phyloP scores from a whole-genome alignment of 2,888 invertebrate genomes.

The Heterodera filipjevi region DNA sequence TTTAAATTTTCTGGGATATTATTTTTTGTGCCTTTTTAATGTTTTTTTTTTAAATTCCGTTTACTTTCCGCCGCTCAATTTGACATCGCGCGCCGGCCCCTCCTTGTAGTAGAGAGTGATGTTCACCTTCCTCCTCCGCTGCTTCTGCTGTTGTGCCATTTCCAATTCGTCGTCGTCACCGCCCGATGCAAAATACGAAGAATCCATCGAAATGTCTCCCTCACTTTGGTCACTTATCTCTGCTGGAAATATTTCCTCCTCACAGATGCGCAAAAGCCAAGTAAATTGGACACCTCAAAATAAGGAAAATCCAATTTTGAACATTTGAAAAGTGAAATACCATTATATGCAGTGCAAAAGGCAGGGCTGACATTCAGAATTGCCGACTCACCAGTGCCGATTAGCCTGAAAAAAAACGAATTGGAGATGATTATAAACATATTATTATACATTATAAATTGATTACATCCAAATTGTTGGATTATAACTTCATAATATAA shows the following conservation, averaged over 20 bases:
- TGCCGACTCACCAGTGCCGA: constrained; percentile 54
- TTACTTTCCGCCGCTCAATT: constrained; percentile 52
- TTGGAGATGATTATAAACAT: too few relatives aligned
- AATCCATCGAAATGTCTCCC: constrained; percentile 15
- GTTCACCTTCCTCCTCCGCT: constrained; percentile 48
- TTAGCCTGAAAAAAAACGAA: constrained; percentile 56
- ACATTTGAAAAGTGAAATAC: constrained; percentile 19
- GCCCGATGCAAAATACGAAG: not conserved
- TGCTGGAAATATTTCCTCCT: constrained; percentile 43
- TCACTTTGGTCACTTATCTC: constrained; percentile 30
- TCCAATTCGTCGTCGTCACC: constrained; percentile 11
- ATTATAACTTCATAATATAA: too few relatives aligned
- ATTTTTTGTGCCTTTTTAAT: constrained; percentile 11
- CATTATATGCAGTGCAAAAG: constrained; percentile 62
- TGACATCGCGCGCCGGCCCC: constrained; percentile 57
- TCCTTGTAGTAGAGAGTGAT: constrained; percentile 62
- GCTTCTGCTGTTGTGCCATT: not conserved
- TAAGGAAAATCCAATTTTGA: too few relatives aligned
- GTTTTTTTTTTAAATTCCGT: not conserved
- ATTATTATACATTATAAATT: too few relatives aligned
- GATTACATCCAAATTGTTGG: not conserved
- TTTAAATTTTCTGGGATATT: too few relatives aligned
- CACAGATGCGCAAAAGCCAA: constrained; percentile 57
- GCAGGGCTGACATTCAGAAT: constrained; percentile 61
- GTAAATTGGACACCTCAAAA: constrained; percentile 55